Base-by-base conservation (phyloP, 2,888 invertebrate genomes). In the Tenthredo amoena region DNA sequence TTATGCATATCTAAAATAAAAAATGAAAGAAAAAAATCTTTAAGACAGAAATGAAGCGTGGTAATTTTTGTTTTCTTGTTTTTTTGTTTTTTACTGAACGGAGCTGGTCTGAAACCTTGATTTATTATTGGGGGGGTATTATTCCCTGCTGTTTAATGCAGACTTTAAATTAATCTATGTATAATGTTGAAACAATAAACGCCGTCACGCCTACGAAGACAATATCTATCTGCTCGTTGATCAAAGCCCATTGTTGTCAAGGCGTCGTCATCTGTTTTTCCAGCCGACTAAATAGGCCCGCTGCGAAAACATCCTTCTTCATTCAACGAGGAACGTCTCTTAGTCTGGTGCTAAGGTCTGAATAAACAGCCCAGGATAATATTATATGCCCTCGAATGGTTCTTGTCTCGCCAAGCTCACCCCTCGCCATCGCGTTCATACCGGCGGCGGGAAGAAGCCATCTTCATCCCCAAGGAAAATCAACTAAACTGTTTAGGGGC, bases 221-320 rank as follows among this genome's bases (percentile, higher is more conserved):
- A 76, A 76, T 76, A 76, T 76, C 76, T 47, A 76, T 43, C 47
- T 40, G 76, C 18, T 26, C 43, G 76, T 76, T 76, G 71, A 76
- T 76, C 43, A 47, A 47, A 47, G 76, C 47, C 43, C 26, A 47
- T 47, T 76, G 43, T 40, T 76, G 40, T 26, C 26, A 47, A 47
- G 47, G 76, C 15, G 71, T 76, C 71, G 83, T 71, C 86, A 87
- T 86, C 86, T 87, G 87, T 87, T 87, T 88, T 86, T 87, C 82
- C 88, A 87, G 47, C 71, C 81, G 86, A 85, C 86, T 87, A 85
- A 87, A 84, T 84, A 85, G 87, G 83, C 85, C 76, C 31, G 47
- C 65, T 72, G 50, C 43, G 68, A 50, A 86, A 71, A 71, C 72
- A 84, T 76, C 71, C 71, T 71, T 76, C 76, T 76, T 47, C 76